Conservation (phyloP, 2,113 vertebrate species). For the Brachypodius melanocephalos region DNA sequence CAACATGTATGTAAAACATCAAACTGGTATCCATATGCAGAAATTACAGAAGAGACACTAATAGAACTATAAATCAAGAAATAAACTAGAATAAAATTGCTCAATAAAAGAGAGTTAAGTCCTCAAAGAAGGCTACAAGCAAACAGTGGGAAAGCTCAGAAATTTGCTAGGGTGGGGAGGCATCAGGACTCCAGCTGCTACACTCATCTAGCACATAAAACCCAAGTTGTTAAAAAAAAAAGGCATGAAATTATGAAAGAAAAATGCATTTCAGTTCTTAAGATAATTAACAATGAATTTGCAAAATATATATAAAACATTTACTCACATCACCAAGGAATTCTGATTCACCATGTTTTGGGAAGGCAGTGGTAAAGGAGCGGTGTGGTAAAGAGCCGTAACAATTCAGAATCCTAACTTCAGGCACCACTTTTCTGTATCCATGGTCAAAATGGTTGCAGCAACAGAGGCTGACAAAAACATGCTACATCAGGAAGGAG, state of each 20-base stretch:
- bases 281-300: neutral
- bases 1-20: neutral
- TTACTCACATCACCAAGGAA: constrained; percentile 3
- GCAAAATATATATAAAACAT: neutral
- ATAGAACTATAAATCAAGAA: neutral
- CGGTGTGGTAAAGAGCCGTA: accelerated
- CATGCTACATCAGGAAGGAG: neutral
- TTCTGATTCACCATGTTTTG: neutral
- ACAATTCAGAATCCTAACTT: neutral
- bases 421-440: neutral
- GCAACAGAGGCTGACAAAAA: neutral
- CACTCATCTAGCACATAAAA: accelerated
- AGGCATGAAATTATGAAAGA: neutral
- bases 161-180: neutral
- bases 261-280: neutral
- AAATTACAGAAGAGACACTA: neutral
- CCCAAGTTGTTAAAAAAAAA: accelerated
- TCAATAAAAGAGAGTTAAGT: neutral
- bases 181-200: neutral
- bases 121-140: neutral
- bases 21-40: neutral
- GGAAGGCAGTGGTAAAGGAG: neutral
- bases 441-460: constrained; percentile 23
- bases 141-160: neutral
- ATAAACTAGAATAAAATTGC: neutral